Conservation (phyloP, 2,888 invertebrate genomes). For the Plusia festucae region DNA sequence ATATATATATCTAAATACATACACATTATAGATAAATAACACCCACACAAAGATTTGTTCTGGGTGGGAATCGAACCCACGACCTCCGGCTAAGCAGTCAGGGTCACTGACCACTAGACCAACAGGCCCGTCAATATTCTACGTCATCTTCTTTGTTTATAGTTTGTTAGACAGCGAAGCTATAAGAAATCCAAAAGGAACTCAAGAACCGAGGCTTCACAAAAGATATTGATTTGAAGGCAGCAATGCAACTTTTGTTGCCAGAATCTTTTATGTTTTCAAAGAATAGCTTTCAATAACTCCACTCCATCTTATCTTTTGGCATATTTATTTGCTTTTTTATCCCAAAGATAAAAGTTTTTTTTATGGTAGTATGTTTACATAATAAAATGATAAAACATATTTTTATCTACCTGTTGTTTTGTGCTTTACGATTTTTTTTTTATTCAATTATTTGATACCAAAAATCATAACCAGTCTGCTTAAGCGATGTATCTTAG, state of each 20-base stretch:
- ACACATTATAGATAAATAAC: too few species aligned
- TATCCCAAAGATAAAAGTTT: not conserved
- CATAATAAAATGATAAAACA: not conserved
- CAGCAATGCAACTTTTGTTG: not conserved
- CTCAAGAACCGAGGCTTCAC: conserved; percentile 20
- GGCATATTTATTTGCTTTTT: not conserved
- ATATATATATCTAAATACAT: too few species aligned
- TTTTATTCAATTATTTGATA: too few species aligned
- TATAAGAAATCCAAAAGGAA: conserved; percentile 27
- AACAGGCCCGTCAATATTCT: too few species aligned
- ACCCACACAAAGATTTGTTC: too few species aligned
- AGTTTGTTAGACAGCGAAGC: conserved; percentile 10
- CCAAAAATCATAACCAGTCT: too few species aligned
- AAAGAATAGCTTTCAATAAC: not conserved
- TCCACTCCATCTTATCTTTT: not conserved
- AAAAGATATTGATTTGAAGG: conserved; percentile 20
- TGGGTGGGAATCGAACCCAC: too few species aligned
- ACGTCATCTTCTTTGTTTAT: not conserved
- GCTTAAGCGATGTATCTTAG: too few species aligned
- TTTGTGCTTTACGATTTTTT: too few species aligned
- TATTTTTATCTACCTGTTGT: not conserved
- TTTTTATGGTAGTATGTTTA: not conserved
- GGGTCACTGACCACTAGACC: too few species aligned
- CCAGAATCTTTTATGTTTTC: not conserved
- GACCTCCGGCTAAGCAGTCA: too few species aligned